phyloP scores from a whole-genome alignment of 1,140 invertebrate genomes.

The Meloidogyne chitwoodi region DNA sequence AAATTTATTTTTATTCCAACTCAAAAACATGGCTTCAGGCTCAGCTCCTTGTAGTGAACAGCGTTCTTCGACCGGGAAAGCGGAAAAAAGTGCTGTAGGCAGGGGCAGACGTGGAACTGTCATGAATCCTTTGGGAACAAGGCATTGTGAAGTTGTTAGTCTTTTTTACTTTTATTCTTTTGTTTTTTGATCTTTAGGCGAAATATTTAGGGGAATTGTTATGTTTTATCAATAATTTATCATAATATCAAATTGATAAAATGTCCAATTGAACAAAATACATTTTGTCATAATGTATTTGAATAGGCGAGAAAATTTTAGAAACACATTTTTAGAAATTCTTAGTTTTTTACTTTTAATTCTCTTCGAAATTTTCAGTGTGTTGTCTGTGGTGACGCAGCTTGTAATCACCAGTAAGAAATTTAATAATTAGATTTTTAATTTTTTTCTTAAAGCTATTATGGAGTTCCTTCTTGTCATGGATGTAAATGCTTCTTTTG shows the following conservation, averaged over 20 bases:
- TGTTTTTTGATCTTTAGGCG: no score
- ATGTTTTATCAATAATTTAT: background rate
- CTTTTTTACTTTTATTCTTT: background rate
- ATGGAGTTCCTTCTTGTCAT: slow-evolving; percentile 87
- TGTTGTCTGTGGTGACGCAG: slow-evolving; percentile 54
- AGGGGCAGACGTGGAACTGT: slow-evolving; percentile 1
- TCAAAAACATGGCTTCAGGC: slow-evolving; percentile 22
- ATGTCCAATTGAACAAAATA: background rate
- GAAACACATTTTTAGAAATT: no score
- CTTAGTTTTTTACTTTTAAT: background rate
- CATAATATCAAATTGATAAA: background rate
- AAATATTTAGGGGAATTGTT: background rate
- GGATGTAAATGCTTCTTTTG: slow-evolving; percentile 86
- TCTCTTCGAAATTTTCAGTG: slow-evolving; percentile 39
- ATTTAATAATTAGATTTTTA: slow-evolving; percentile 1
- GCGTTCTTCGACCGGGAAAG: slow-evolving; percentile 7
- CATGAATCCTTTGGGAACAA: background rate
- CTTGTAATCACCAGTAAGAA: slow-evolving; percentile 46
- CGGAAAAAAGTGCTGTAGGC: slow-evolving; percentile 9
- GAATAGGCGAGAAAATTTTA: background rate
- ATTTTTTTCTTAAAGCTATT: slow-evolving; percentile 63
- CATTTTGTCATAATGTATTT: background rate
- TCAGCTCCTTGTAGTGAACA: slow-evolving; percentile 25
- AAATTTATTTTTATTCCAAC: background rate
- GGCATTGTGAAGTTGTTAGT: slow-evolving; percentile 19